Conservation (phyloP, 2,888 invertebrate genomes). For the Caenorhabditis macrosperma region DNA sequence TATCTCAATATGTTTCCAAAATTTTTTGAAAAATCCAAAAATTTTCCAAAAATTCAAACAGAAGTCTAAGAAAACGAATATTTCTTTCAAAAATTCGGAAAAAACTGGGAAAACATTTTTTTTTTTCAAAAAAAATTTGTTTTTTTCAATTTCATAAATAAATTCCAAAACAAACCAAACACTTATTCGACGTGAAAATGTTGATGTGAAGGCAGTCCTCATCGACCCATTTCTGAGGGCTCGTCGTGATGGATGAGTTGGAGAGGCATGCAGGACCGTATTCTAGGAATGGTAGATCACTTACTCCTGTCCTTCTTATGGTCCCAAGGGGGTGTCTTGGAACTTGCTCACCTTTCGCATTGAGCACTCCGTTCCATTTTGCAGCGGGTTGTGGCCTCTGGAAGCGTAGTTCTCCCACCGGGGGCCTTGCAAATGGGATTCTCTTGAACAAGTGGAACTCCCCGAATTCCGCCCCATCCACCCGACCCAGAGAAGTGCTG, state of each 20-base stretch:
- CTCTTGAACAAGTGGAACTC: constrained; percentile 33
- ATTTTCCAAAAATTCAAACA: no score
- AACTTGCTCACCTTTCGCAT: constrained; percentile 55
- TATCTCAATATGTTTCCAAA: no score
- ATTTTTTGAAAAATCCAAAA: no score
- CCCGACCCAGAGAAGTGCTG: constrained; percentile 11
- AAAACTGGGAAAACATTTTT: no score
- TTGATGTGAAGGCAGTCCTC: constrained; percentile 74
- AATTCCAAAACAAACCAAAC: constrained; percentile 60
- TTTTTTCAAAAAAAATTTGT: no score
- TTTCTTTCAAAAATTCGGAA: no score
- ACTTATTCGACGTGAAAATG: constrained; percentile 68
- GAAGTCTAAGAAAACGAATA: no score
- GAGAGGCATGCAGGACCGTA: constrained; percentile 73
- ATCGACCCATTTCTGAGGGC: constrained; percentile 70
- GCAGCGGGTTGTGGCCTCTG: constrained; percentile 55
- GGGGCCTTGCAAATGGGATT: constrained; percentile 72
- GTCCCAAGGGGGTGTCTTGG: neutral
- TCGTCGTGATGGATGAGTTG: constrained; percentile 67
- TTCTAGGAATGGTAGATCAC: no score
- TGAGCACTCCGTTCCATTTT: constrained; percentile 65
- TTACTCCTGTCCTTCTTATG: no score
- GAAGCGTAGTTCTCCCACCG: constrained; percentile 70
- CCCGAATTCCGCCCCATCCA: constrained; percentile 25
- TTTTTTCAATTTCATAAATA: no score